A percentile compares a stretch with the other conserved stretches of the same genome.
Conservation (phyloP, 1,140 invertebrate species). For the Epicauta chinensis region DNA sequence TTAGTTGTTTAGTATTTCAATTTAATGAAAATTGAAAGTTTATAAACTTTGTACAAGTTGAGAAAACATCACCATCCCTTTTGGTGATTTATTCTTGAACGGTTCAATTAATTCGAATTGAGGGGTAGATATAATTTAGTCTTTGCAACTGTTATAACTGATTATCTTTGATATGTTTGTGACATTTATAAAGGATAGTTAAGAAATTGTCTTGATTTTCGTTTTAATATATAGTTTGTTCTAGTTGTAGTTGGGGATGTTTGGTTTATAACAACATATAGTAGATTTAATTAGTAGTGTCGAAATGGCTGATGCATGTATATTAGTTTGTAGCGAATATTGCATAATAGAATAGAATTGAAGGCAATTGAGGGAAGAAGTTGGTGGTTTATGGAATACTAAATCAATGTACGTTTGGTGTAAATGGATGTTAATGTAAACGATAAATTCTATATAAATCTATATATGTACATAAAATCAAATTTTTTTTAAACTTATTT, state of each 20-base stretch:
- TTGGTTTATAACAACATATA: neutral
- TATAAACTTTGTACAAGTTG: constrained; percentile 5
- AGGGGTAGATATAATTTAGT: neutral
- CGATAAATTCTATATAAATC: constrained; percentile 5
- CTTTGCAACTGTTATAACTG: constrained; percentile 7
- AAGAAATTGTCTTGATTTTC: constrained; percentile 8
- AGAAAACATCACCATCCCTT: constrained; percentile 7
- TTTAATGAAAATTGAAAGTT: no score
- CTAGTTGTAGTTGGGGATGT: neutral
- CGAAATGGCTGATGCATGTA: constrained; percentile 5
- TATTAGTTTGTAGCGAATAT: constrained; percentile 5
- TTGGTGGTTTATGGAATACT: constrained; percentile 13
- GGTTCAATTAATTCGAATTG: constrained; percentile 13
- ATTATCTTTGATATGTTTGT: constrained; percentile 11
- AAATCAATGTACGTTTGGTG: constrained; percentile 7
- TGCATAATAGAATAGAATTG: constrained; percentile 4
- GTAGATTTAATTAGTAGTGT: constrained; percentile 10
- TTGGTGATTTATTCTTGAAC: constrained; percentile 9
- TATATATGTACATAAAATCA: no score
- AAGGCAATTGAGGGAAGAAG: constrained; percentile 13
- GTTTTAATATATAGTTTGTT: neutral
- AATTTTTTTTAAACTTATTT: no score
- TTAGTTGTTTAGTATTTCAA: no score
- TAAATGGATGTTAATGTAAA: constrained; percentile 10
- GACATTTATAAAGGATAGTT: constrained; percentile 6